Conservation (phyloP, 1,140 invertebrate species). For the Formica exsecta region DNA sequence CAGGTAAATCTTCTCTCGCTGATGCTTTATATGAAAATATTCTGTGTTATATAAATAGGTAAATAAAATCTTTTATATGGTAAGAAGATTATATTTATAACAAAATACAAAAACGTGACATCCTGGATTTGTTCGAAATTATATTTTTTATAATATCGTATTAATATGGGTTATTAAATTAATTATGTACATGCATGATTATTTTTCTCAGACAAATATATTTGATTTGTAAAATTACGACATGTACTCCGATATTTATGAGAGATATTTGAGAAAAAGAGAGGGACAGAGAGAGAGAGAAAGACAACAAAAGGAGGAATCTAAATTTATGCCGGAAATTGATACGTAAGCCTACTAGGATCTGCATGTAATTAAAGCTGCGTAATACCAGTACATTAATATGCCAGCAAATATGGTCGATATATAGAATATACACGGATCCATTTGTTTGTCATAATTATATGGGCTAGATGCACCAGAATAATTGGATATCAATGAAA, state of each 20-base stretch:
- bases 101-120: background rate
- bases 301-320: background rate
- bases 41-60: background rate
- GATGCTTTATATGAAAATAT: background rate
- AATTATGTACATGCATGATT: background rate
- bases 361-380: slow-evolving; percentile 9
- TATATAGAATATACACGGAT: background rate
- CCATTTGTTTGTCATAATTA: background rate
- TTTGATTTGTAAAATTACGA: background rate
- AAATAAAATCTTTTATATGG: background rate
- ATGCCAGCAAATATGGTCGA: background rate
- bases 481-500: slow-evolving; percentile 18
- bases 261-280: background rate
- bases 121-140: background rate
- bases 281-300: background rate
- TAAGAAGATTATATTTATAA: slow-evolving; percentile 12
- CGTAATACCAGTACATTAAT: background rate
- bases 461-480: background rate
- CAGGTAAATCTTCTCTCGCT: background rate
- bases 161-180: slow-evolving; percentile 2
- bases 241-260: background rate
- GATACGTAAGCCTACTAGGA: background rate
- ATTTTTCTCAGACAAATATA: slow-evolving; percentile 8
- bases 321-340: slow-evolving; percentile 19
- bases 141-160: background rate